Base-by-base conservation (phyloP, 2,888 invertebrate species). In the Cylloceria caligata region DNA sequence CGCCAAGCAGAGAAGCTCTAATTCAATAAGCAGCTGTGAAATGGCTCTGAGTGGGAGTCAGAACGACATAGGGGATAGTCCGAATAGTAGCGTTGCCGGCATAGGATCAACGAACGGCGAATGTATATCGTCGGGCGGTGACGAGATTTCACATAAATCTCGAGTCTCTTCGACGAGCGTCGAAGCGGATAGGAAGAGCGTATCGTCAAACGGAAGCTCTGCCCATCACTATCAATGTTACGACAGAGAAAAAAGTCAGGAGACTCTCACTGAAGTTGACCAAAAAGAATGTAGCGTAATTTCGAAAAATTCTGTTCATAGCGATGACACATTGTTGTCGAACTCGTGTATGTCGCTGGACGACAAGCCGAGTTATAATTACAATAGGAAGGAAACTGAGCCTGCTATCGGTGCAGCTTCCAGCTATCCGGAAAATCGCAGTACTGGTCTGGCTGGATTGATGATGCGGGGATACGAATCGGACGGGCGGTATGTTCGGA, bases 11-110 rank as follows among this genome's bases (percentile, higher is more conserved):
- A 87, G 91, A 55, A 93, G 92, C 55, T 93, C 92, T 1, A 93
- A 92, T 84, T 93, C 93, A 21, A 89, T 93, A 80, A 92, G 92
- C 71, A 93, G 93, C 76, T 93, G 93, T 49, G 93, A 93, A 90
- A 93, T 92, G 92, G 93, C 93, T 60, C 84, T 93, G 19, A 89
- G 89, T 49, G 86, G 86, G 71, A 91, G 91, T 74, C 91, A 92
- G 69, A 86, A 88, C 19, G 92, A 92, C 39, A 90, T 86, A 2
- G 90, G 90, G 9, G 92, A 91, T 3, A 89, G 87, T 85, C 87
- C 86, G 2, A 90, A 88, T 55, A 89, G 87, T 11, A 89, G 87
- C 65, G 81, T 84, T 34, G 76, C 77, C 4, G 84, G 84, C 39
- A 82, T 85, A 11, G 75, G 75, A 67, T 79, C 74, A 36, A 84